phyloP scores from a whole-genome alignment of 2,888 invertebrate species.

The Elegia similella region DNA sequence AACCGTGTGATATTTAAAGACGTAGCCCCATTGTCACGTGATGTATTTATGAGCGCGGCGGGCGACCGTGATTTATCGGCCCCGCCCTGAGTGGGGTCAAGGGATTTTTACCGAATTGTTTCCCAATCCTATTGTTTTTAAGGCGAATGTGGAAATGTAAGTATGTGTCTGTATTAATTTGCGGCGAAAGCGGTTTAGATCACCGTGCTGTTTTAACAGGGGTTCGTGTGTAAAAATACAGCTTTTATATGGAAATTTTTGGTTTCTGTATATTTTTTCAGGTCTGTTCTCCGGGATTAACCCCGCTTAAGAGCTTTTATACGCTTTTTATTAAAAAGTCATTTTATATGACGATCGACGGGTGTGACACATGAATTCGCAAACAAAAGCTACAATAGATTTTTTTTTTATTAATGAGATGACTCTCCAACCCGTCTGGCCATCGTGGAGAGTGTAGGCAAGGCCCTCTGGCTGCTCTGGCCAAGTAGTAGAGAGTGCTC shows the following conservation, averaged over 20 bases:
- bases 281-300: background rate
- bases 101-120: constrained; percentile 14
- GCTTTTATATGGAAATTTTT: background rate
- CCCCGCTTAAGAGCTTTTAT: no score
- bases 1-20: constrained; percentile 3
- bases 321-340: no score
- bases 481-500: no score
- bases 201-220: background rate
- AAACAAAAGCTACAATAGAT: no score
- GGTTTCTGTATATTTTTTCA: background rate
- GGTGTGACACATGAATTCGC: no score
- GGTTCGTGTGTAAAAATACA: background rate
- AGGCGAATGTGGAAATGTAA: background rate
- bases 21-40: constrained; percentile 12
- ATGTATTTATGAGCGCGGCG: constrained; percentile 13
- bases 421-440: no score
- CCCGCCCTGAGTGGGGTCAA: constrained; percentile 12
- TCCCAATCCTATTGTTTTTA: constrained; percentile 9
- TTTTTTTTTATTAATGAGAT: no score
- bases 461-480: no score
- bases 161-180: constrained; percentile 1
- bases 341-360: no score
- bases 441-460: no score
- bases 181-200: background rate
- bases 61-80: constrained; percentile 12